Percentiles rank a stretch among this genome's conserved stretches.
Conservation (phyloP, 2,888 invertebrate genomes). For the Erebia palarica region DNA sequence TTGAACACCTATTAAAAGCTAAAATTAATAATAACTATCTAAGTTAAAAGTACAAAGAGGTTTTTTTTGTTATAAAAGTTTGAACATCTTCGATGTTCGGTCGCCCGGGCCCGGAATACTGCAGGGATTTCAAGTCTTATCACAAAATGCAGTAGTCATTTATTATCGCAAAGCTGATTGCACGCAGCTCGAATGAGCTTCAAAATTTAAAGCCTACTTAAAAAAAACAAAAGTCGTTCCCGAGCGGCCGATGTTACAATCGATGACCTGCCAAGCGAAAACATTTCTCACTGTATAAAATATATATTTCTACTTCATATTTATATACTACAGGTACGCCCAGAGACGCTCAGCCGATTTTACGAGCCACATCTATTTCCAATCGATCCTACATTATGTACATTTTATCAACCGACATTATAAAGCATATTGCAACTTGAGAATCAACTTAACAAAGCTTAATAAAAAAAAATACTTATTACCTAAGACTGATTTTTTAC, state of each 20-base stretch:
- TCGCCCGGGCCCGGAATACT: constrained; percentile 51
- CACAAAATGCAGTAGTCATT: constrained; percentile 60
- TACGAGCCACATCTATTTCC: neutral
- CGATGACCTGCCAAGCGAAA: constrained; percentile 30
- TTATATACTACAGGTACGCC: constrained; percentile 15
- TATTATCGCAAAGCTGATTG: constrained; percentile 21
- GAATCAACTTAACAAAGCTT: neutral
- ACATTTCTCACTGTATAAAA: constrained; percentile 19
- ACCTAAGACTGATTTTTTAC: neutral
- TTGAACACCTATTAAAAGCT: constrained; percentile 81
- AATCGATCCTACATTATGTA: constrained; percentile 6
- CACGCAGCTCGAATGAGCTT: constrained; percentile 14
- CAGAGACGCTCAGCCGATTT: constrained; percentile 8
- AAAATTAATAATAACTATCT: constrained; percentile 78
- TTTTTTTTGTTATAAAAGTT: constrained; percentile 50
- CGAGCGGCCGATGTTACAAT: constrained; percentile 48
- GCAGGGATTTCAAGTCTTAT: constrained; percentile 52
- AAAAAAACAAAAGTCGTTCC: constrained; percentile 47
- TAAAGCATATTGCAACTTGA: neutral
- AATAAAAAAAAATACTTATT: neutral
- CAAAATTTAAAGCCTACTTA: constrained; percentile 54
- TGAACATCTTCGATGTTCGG: constrained; percentile 43
- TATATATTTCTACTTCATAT: constrained; percentile 19
- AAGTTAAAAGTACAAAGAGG: constrained; percentile 72
- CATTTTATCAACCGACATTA: neutral